Evolutionary conservation across 2,113 vertebrate genomes (phyloP).

Genomic region (Tringa solitaria): DNA sequence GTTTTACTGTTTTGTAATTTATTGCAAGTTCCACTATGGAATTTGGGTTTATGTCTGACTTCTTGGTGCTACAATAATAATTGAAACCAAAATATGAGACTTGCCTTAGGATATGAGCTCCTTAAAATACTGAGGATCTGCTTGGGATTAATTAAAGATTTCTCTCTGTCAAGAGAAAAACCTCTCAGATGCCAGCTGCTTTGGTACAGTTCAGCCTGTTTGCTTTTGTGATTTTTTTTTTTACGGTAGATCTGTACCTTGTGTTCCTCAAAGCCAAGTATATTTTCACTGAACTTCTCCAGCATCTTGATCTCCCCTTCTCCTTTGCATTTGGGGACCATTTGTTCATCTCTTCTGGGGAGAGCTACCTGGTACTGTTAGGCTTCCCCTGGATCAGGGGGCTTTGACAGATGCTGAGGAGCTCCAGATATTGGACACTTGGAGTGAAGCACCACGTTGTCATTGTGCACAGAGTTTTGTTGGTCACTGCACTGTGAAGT

Average conservation of each 20-base stretch:
- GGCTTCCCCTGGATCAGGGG: background rate
- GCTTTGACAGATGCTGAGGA: rapidly evolving
- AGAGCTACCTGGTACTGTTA: background rate
- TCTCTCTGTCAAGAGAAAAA: background rate
- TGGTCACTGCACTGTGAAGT: rapidly evolving
- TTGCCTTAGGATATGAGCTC: background rate
- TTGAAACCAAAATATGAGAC: background rate
- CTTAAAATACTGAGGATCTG: background rate
- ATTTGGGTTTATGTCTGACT: background rate
- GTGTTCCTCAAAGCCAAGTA: background rate
- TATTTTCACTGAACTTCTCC: background rate
- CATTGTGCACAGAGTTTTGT: background rate
- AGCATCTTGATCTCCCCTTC: background rate
- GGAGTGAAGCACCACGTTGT: background rate
- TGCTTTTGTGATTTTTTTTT: background rate
- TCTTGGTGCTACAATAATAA: background rate
- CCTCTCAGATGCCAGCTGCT: background rate
- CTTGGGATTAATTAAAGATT: background rate
- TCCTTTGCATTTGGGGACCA: background rate
- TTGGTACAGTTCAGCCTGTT: background rate
- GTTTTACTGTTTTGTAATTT: background rate
- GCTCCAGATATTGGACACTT: background rate
- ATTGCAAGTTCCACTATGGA: background rate
- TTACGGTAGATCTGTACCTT: background rate
- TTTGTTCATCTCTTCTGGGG: background rate